A percentile compares a stretch with the other conserved stretches of the same genome.
These are phyloP conservation scores for Aquatica leii DNA, from an alignment of 2,888 invertebrate genomes.

Conservation along the genomic window DNA sequence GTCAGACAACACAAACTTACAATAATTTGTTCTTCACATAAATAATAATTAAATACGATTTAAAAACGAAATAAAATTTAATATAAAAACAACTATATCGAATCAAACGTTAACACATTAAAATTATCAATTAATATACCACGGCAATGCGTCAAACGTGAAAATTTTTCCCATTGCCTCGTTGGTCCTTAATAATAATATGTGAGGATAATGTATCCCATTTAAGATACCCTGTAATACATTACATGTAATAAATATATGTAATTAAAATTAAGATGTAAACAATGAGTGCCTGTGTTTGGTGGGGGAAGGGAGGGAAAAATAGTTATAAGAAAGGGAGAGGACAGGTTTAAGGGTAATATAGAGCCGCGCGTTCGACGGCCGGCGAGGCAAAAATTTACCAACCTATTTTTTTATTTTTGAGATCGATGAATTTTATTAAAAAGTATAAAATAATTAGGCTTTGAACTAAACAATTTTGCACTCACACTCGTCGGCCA, in stretches of 20 bases:
- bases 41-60: conserved; percentile 49
- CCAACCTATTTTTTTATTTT: conserved; percentile 25
- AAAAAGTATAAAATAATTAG: conserved; percentile 13
- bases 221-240: conserved; percentile 63
- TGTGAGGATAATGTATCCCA: conserved; percentile 63
- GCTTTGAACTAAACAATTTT: too few species aligned
- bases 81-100: conserved; percentile 55
- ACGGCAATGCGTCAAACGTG: conserved; percentile 55
- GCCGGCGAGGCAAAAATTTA: conserved; percentile 65
- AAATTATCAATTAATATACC: conserved; percentile 55
- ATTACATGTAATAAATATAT: conserved; percentile 58
- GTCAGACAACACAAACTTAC: conserved; percentile 55
- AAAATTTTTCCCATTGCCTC: conserved; percentile 54
- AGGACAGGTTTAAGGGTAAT: neutral
- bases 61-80: conserved; percentile 53
- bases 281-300: conserved; percentile 62
- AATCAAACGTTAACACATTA: conserved; percentile 46
- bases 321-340: conserved; percentile 58
- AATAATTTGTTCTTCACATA: conserved; percentile 53
- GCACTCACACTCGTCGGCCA: conserved; percentile 60
- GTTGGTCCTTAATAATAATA: conserved; percentile 62
- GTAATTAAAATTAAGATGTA: conserved; percentile 58
- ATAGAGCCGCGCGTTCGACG: conserved; percentile 59
- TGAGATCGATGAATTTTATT: conserved; percentile 28
- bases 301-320: conserved; percentile 52